A percentile compares a stretch with the other conserved stretches of the same genome.
Evolutionary conservation across 2,888 invertebrate genomes (phyloP).

Genomic region (Hypena proboscidalis): DNA sequence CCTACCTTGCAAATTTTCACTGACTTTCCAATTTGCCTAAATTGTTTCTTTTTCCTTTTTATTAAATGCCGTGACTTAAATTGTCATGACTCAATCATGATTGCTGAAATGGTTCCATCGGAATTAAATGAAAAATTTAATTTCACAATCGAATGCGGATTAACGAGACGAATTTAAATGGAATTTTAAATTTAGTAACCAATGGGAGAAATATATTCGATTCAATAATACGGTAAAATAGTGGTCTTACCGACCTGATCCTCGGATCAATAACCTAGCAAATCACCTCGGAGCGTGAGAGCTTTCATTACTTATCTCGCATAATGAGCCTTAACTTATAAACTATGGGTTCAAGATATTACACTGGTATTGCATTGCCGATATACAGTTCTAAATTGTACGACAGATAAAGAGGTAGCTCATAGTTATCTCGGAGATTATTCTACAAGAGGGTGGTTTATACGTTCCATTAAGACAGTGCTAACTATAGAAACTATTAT

Average conservation of each 20-base stretch:
- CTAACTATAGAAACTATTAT: slow-evolving; percentile 46
- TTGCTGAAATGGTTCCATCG: background rate
- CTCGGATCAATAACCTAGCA: slow-evolving; percentile 41
- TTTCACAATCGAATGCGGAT: slow-evolving; percentile 4
- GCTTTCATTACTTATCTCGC: slow-evolving; percentile 45
- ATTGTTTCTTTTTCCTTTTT: background rate
- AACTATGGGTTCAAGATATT: slow-evolving; percentile 26
- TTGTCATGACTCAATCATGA: slow-evolving; percentile 6
- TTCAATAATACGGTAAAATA: slow-evolving; percentile 7
- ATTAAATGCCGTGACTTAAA: slow-evolving; percentile 34
- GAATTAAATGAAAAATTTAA: slow-evolving; percentile 6
- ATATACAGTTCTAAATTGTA: slow-evolving; percentile 14
- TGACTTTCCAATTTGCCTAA: background rate
- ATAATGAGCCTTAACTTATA: slow-evolving; percentile 46
- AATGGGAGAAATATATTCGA: slow-evolving; percentile 8
- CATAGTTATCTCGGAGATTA: slow-evolving; percentile 21
- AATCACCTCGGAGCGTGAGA: slow-evolving; percentile 46
- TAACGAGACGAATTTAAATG: slow-evolving; percentile 7
- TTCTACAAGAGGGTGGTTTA: slow-evolving; percentile 4
- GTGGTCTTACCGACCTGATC: slow-evolving; percentile 24
- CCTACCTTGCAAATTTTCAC: background rate
- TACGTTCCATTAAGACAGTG: slow-evolving; percentile 16
- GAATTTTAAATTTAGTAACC: slow-evolving; percentile 6
- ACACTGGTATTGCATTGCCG: slow-evolving; percentile 13
- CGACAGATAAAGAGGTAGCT: slow-evolving; percentile 11